These are phyloP conservation scores for Epizoanthus ramosus DNA, from an alignment of 92 coral and sea anemone genomes.

Conservation along the genomic window DNA sequence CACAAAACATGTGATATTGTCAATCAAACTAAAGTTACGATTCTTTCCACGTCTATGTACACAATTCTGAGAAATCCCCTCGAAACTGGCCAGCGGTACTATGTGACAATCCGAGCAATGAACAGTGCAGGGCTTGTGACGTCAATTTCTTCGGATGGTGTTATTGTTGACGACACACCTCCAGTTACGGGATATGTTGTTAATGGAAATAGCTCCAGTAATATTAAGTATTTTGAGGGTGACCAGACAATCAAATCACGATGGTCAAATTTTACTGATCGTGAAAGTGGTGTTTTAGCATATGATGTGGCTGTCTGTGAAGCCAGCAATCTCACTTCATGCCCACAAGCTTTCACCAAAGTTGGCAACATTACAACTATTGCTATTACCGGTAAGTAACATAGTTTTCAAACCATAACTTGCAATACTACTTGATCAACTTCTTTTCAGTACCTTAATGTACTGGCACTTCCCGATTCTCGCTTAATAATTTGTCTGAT, in stretches of 20 bases:
- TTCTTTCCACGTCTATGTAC: constrained; percentile 33
- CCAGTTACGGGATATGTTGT: constrained; percentile 61
- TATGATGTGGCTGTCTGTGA: constrained; percentile 78
- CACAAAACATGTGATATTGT: constrained; percentile 62
- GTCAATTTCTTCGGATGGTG: constrained; percentile 69
- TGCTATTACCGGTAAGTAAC: constrained; percentile 61
- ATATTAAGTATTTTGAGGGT: constrained; percentile 53
- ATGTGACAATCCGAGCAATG: constrained; percentile 66
- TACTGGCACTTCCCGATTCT: too few species aligned
- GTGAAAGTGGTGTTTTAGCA: constrained; percentile 61
- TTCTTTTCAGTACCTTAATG: too few species aligned
- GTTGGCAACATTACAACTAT: constrained; percentile 57
- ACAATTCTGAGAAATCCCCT: constrained; percentile 48
- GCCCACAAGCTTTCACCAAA: constrained; percentile 56
- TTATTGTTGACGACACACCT: constrained; percentile 66
- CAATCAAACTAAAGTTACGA: constrained; percentile 27
- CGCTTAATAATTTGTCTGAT: too few species aligned
- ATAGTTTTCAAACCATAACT: too few species aligned
- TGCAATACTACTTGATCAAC: too few species aligned
- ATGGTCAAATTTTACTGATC: constrained; percentile 67
- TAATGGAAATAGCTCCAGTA: constrained; percentile 49
- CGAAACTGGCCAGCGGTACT: constrained; percentile 61
- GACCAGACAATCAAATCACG: constrained; percentile 58
- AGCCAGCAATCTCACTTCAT: constrained; percentile 45
- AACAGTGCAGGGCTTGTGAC: constrained; percentile 72